Conservation (phyloP, 2,113 vertebrate genomes). For the Nanger granti region DNA sequence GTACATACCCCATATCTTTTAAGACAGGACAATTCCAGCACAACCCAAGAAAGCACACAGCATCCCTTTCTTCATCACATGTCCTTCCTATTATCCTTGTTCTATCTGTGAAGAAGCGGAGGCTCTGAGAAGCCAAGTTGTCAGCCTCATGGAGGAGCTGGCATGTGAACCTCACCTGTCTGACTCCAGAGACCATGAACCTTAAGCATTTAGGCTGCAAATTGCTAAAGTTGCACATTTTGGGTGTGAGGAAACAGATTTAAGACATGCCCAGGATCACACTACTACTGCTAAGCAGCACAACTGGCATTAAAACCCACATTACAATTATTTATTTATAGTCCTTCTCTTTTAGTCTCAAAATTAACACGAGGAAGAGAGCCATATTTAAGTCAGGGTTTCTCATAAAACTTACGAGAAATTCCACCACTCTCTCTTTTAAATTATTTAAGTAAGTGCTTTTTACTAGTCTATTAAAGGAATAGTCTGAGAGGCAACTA, state of each 20-base stretch:
- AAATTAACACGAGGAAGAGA: neutral
- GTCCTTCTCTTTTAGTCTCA: neutral
- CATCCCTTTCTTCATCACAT: neutral
- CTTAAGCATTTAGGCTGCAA: no score
- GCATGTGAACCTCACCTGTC: neutral
- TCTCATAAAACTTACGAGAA: neutral
- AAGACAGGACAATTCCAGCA: neutral
- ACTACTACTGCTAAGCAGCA: neutral
- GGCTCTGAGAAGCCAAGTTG: neutral
- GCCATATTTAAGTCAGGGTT: conserved; percentile 20
- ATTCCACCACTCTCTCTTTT: neutral
- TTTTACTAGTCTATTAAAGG: neutral
- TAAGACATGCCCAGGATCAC: neutral
- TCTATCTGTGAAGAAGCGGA: neutral
- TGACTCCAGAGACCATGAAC: neutral
- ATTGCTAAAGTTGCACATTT: neutral
- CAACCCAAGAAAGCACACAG: neutral
- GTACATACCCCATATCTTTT: neutral
- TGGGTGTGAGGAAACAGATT: neutral
- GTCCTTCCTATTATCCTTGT: neutral
- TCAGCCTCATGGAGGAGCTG: neutral
- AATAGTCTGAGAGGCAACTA: neutral
- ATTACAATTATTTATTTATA: neutral
- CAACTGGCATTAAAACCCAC: neutral
- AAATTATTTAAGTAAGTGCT: conserved; percentile 14